Conservation (phyloP, 2,888 invertebrate genomes). For the Notodonta dromedarius region DNA sequence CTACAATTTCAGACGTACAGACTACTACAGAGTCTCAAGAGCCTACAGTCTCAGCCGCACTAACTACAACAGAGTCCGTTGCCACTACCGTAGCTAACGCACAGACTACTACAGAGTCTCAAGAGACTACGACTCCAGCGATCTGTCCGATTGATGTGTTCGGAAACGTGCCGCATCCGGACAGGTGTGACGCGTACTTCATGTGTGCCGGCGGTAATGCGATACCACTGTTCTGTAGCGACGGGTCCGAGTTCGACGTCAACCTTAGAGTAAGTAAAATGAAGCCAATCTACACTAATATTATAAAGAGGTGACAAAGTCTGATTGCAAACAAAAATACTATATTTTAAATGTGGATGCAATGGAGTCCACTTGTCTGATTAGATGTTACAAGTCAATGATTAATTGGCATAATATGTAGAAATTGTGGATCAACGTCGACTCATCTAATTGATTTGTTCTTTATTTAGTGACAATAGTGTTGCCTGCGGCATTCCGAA, state of each 20-base stretch:
- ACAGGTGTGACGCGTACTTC: conserved; percentile 41
- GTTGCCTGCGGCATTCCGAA: no score
- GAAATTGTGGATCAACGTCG: no score
- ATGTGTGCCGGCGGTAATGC: conserved; percentile 40
- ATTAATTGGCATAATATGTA: no score
- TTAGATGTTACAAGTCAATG: no score
- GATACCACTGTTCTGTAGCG: conserved; percentile 32
- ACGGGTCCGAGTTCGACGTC: conserved; percentile 45
- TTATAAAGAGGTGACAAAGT: no score
- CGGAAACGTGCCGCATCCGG: conserved; percentile 43
- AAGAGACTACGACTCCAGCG: conserved; percentile 5
- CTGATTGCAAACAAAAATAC: no score
- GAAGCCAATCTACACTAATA: no score
- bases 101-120: not conserved
- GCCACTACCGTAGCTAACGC: not conserved
- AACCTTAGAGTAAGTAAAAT: not conserved
- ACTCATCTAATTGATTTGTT: no score
- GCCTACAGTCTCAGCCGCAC: not conserved
- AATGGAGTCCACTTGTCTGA: no score
- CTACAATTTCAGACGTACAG: not conserved
- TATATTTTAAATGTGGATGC: no score
- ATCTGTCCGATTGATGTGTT: conserved; percentile 38
- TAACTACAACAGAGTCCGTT: not conserved
- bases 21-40: conserved; percentile 3
- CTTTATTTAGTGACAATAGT: no score